These are phyloP conservation scores for Formica aserva DNA, from an alignment of 2,888 invertebrate species.

Conservation along the genomic window DNA sequence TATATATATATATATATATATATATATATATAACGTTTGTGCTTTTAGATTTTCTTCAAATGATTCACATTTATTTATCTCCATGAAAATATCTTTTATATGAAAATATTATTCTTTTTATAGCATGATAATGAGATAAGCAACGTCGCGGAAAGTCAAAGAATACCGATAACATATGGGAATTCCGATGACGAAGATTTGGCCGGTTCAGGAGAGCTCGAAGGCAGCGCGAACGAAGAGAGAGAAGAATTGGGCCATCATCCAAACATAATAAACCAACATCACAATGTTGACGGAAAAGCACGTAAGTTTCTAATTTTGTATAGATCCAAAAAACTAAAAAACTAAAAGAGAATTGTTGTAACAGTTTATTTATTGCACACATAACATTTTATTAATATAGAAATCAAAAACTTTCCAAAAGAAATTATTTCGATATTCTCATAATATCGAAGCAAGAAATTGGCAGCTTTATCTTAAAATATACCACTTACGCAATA, in stretches of 20 bases:
- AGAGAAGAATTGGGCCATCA: background rate
- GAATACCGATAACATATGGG: slow-evolving; percentile 53
- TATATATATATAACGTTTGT: background rate
- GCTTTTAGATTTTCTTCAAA: background rate
- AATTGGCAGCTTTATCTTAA: slow-evolving; percentile 19
- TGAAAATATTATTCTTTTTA: slow-evolving; percentile 1
- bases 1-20: background rate
- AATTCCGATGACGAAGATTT: slow-evolving; percentile 80
- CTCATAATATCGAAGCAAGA: background rate
- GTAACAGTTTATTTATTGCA: background rate
- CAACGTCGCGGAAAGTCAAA: slow-evolving; percentile 65
- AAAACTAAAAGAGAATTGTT: background rate
- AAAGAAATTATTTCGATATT: background rate
- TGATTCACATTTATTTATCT: background rate
- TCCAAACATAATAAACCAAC: slow-evolving; percentile 18
- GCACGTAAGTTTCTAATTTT: slow-evolving; percentile 66
- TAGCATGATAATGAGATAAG: slow-evolving; percentile 71
- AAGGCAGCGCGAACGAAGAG: slow-evolving; percentile 75
- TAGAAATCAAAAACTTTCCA: background rate
- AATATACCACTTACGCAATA: background rate
- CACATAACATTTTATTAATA: background rate
- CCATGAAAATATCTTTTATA: background rate
- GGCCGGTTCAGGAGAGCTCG: slow-evolving; percentile 82
- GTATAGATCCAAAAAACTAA: slow-evolving; percentile 81
- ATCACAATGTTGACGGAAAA: slow-evolving; percentile 59